Percentiles rank a stretch among this genome's conserved stretches.
These are phyloP conservation scores for Epinephelus lanceolatus DNA, from an alignment of 2,113 vertebrate genomes.

Conservation along the genomic window DNA sequence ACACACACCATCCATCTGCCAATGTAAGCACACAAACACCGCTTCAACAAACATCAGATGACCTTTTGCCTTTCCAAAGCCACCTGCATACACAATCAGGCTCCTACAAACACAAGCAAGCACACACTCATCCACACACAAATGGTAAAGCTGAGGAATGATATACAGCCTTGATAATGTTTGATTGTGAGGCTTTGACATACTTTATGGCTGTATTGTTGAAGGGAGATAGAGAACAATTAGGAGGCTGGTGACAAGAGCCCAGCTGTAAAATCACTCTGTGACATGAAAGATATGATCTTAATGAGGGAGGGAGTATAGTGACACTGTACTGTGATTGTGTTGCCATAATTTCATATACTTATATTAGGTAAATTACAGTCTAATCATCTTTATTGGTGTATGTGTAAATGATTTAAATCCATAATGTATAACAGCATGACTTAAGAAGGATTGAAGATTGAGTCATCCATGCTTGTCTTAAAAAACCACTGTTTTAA, in stretches of 20 bases:
- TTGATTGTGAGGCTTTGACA: slow-evolving; percentile 52
- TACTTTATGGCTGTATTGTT: slow-evolving; percentile 41
- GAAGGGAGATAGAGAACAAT: slow-evolving; percentile 4
- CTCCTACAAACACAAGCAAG: slow-evolving; percentile 51
- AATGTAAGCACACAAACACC: slow-evolving; percentile 52
- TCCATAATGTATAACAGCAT: neutral
- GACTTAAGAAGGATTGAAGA: neutral
- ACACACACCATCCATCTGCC: slow-evolving; percentile 65
- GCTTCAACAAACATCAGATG: slow-evolving; percentile 59
- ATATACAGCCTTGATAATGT: slow-evolving; percentile 30
- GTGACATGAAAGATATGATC: neutral
- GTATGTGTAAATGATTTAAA: neutral
- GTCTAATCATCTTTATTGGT: neutral
- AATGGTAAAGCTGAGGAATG: slow-evolving; percentile 31
- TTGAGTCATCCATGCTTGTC: neutral
- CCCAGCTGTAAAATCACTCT: neutral
- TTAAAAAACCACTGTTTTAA: neutral
- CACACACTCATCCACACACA: slow-evolving; percentile 34
- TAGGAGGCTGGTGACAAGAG: slow-evolving; percentile 1
- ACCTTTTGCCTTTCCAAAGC: slow-evolving; percentile 62
- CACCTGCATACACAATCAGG: slow-evolving; percentile 64
- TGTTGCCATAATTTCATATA: neutral
- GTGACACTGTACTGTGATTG: neutral
- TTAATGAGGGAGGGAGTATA: neutral
- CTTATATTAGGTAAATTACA: neutral